Evolutionary conservation across 2,797 vertebrate genomes (phyloP).

Genomic region (Acanthurus leucopareius): DNA sequence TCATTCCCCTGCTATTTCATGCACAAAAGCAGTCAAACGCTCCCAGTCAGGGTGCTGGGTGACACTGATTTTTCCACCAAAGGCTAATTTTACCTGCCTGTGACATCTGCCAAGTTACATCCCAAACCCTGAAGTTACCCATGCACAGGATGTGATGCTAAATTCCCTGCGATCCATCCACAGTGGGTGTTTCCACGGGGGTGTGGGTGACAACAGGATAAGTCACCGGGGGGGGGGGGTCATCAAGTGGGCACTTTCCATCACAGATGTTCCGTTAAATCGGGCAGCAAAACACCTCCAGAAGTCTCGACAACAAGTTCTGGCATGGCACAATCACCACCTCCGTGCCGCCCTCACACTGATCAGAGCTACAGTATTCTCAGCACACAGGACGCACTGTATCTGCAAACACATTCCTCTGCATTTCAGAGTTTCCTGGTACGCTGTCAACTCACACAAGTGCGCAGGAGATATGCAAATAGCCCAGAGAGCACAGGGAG

Average conservation of each 20-base stretch:
- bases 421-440: slow-evolving; percentile 57
- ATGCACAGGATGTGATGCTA: slow-evolving; percentile 27
- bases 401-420: slow-evolving; percentile 53
- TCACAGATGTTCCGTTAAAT: slow-evolving; percentile 60
- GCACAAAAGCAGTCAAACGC: neutral
- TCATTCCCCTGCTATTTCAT: neutral
- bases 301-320: slow-evolving; percentile 49
- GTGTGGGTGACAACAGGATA: slow-evolving; percentile 40
- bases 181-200: slow-evolving; percentile 39
- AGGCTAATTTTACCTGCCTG: slow-evolving; percentile 26
- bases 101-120: slow-evolving; percentile 4
- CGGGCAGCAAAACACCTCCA: slow-evolving; percentile 57
- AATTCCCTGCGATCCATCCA: slow-evolving; percentile 24
- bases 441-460: slow-evolving; percentile 27
- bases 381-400: slow-evolving; percentile 43
- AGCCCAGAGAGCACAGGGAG: fast-evolving
- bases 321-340: slow-evolving; percentile 56
- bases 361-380: slow-evolving; percentile 48
- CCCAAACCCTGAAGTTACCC: neutral
- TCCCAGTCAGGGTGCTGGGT: neutral
- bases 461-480: slow-evolving; percentile 47
- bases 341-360: slow-evolving; percentile 49
- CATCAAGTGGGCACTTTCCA: slow-evolving; percentile 59
- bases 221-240: slow-evolving; percentile 34
- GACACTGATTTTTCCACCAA: neutral